Base-by-base conservation (phyloP, 2,113 vertebrate genomes). In the Myrmecobius fasciatus region DNA sequence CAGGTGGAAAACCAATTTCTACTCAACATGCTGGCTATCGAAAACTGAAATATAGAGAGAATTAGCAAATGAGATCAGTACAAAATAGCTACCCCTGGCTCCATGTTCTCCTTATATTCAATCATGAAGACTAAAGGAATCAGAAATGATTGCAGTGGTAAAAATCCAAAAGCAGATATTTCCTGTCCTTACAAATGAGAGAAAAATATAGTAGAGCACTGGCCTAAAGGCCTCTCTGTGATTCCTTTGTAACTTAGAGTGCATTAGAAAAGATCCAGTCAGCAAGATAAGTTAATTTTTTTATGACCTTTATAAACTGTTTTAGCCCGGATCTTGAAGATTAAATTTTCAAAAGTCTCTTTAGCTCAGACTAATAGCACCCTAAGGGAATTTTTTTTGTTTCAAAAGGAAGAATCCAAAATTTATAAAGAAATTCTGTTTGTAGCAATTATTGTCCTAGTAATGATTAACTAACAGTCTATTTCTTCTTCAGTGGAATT, bases 231-330 rank as follows among this genome's bases (percentile, higher is more conserved):
- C 94, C 98, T 91, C 97, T 97, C 97, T 97, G 94, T 75, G 96
- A 98, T 98, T 98, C 91, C 91, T 98, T 98, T 98, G 98, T 98
- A 98, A 98, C 97, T 98, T 96, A 97, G 97, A 98, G 98, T 98
- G 97, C 97, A 98, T 98, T 99, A 98, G 98, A 98, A 98, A 97
- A 97, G 97, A 98, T 98, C 98, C 95, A 97, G 97, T 98, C 98
- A 98, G 98, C 97, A 98, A 98, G 97, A 98, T 98, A 98, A 98
- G 97, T 98, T 98, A 98, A 98, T 99, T 98, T 98, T 97, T 98
- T 98, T 97, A 98, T 98, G 97, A 98, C 98, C 97, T 98, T 98
- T 98, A 98, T 98, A 98, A 98, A 98, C 98, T 98, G 96, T 98
- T 98, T 98, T 98, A 98, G 94, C 95, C 93, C 98, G 96, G 97